Evolutionary conservation across 92 coral and sea anemone species (phyloP), one percentile per base, ranked within the genome.

Genomic region (Umimayanthus kanabou): DNA sequence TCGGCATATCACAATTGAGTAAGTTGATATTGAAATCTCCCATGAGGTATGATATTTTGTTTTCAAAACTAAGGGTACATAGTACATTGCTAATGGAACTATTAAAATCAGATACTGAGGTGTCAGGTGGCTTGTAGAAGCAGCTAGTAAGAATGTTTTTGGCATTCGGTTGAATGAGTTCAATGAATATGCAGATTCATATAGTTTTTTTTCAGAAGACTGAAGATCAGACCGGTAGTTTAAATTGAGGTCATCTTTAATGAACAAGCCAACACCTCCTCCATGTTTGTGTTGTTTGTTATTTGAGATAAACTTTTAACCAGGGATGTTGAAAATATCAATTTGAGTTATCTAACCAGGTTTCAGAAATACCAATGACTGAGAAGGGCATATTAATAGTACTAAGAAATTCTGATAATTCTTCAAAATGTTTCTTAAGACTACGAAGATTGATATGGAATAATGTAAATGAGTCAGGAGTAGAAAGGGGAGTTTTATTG

Each of bases 381-480:
- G 92, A 89, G 89, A 89, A 89, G 29, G 81, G 25, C 87, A 57
- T 42, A 80, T 81, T 88, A 25, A 88, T 71, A 43, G 92, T 43
- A 45, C 9, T 80, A 80, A 90, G 89, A 72, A 85, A 89, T 85
- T 85, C 92, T 74, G 92, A 85, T 28, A 89, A 70, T 75, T 89
- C 89, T 29, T 85, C 79, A 39, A 85, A 89, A 80, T 85, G 86
- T 83, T 86, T 86, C 26, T 73, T 75, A 5, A 80, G 92, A 77
- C 92, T 89, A 39, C 87, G 92, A 14, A 90, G 72, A 90, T 80
- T 86, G 45, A 55, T 78, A 55, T 90, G 87, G 71, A 90, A 84
- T 85, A 87, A 80, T 53, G 91, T 83, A 50, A 89, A 73, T 8
- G 88, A 43, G 75, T 82, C 79, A 61, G 88, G 0, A 6, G 83